Evolutionary conservation across 92 coral and sea anemone species (phyloP).

Genomic region (Actinostola sp.): DNA sequence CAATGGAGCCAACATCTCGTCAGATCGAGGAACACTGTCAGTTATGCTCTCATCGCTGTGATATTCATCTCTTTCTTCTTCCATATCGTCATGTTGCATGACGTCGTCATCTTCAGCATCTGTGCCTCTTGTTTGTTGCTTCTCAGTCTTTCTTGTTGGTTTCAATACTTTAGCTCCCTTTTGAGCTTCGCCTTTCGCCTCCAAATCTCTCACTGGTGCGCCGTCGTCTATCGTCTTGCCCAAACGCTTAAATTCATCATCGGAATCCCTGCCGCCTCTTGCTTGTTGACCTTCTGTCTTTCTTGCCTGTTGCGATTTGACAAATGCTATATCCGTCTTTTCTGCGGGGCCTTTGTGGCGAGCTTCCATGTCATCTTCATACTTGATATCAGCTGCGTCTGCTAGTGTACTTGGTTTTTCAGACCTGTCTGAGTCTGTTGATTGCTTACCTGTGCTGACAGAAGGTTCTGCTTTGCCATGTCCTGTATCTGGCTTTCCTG

Average conservation of each 20-base stretch:
- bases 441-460: not conserved
- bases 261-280: not conserved
- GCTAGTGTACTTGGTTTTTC: not conserved
- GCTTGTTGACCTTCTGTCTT: not conserved
- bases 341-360: not conserved
- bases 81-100: not conserved
- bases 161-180: not conserved
- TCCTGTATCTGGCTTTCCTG: not conserved
- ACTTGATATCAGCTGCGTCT: not conserved
- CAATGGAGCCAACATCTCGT: slow-evolving; percentile 29
- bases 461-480: not conserved
- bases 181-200: not conserved
- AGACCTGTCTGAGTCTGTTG: not conserved
- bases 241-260: not conserved
- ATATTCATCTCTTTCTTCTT: not conserved
- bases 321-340: no score
- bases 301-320: not conserved
- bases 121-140: not conserved
- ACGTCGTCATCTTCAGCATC: not conserved
- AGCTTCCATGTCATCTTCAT: not conserved
- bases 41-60: not conserved
- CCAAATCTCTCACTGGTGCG: no score
- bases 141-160: not conserved
- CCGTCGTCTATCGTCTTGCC: not conserved
- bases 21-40: not conserved